Evolutionary conservation across 2,113 vertebrate species (phyloP).

Genomic region (Ramphastos sulfuratus): DNA sequence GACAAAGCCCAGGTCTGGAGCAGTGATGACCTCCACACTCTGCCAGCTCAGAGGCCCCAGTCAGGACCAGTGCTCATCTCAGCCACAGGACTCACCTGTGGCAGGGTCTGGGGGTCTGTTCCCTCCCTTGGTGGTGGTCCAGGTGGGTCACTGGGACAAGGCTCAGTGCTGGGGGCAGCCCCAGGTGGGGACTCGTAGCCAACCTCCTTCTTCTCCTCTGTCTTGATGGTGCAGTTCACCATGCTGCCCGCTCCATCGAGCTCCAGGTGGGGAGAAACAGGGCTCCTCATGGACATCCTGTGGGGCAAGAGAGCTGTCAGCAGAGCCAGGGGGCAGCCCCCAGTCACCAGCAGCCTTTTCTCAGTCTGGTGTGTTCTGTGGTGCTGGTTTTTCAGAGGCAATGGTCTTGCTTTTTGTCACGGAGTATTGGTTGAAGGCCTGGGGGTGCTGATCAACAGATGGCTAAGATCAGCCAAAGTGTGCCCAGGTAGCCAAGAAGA

Average conservation of each 20-base stretch:
- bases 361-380: neutral
- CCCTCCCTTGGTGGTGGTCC: slow-evolving; percentile 37
- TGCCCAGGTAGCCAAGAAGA: neutral
- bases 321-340: neutral
- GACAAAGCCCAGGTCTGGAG: fast-evolving
- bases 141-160: slow-evolving; percentile 42
- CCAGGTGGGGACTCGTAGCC: neutral
- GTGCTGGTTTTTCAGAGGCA: neutral
- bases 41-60: neutral
- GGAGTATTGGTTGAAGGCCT: no score
- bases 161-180: slow-evolving; percentile 40
- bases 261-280: slow-evolving; percentile 79
- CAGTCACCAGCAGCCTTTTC: fast-evolving
- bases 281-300: slow-evolving; percentile 94
- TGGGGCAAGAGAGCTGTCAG: fast-evolving
- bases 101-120: slow-evolving; percentile 24
- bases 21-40: fast-evolving
- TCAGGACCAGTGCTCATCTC: neutral
- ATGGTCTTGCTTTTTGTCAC: fast-evolving
- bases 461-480: neutral
- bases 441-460: neutral
- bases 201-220: slow-evolving; percentile 80
- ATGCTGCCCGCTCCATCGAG: slow-evolving; percentile 83
- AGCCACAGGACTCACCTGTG: slow-evolving; percentile 42
- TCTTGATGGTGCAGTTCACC: slow-evolving; percentile 86